Conservation (phyloP, 2,113 vertebrate genomes). For the Malurus cyaneus region DNA sequence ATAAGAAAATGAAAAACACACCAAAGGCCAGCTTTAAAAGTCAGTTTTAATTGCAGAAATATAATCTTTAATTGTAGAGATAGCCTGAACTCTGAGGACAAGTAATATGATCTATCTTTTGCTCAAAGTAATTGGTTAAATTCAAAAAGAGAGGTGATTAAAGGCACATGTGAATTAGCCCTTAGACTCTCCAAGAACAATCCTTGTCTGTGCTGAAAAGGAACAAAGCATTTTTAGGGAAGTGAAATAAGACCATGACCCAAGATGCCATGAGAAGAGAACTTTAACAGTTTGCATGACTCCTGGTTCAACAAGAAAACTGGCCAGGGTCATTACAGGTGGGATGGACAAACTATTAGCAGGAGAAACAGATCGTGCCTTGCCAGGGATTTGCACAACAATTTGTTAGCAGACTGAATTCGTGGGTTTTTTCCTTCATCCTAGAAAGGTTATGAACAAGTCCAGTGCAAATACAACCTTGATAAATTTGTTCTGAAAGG, state of each 20-base stretch:
- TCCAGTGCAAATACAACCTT: neutral
- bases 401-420: neutral
- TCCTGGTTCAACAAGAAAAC: neutral
- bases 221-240: neutral
- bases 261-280: neutral
- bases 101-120: constrained; percentile 2
- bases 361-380: neutral
- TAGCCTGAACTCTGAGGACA: neutral
- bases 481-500: constrained; percentile 47
- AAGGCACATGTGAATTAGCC: neutral
- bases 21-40: neutral
- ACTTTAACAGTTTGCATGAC: neutral
- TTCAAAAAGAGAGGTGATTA: constrained; percentile 18
- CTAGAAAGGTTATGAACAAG: neutral
- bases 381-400: neutral
- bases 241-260: neutral
- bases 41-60: constrained; percentile 4
- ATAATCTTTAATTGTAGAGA: constrained; percentile 6
- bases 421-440: neutral
- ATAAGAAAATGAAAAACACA: neutral
- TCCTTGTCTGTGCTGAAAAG: neutral
- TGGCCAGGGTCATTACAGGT: neutral
- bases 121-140: constrained; percentile 1
- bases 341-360: neutral
- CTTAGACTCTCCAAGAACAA: constrained; percentile 5